A percentile compares a stretch with the other conserved stretches of the same genome.
phyloP scores from a whole-genome alignment of 2,888 invertebrate species.

The Drosophila koepferae region DNA sequence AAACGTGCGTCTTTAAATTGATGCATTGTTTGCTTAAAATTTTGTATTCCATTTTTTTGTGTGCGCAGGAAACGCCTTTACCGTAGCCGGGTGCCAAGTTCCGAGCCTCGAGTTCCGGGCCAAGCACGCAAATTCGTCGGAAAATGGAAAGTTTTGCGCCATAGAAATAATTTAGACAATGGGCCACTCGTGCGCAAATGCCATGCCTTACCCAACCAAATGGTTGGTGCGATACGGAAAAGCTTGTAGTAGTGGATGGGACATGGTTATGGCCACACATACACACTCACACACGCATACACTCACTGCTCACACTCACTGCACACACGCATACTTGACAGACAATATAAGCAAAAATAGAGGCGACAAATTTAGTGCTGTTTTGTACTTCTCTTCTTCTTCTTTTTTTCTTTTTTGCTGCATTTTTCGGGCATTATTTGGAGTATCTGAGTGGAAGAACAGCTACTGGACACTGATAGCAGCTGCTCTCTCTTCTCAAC shows the following conservation, averaged over 20 bases:
- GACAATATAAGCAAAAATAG: slow-evolving; percentile 35
- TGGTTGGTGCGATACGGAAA: slow-evolving; percentile 22
- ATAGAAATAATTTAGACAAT: slow-evolving; percentile 77
- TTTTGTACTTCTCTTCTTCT: slow-evolving; percentile 18
- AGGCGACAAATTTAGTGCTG: slow-evolving; percentile 66
- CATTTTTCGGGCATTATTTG: slow-evolving; percentile 27
- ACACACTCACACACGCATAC: slow-evolving; percentile 10
- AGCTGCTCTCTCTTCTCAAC: slow-evolving; percentile 13
- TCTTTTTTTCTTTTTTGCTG: slow-evolving; percentile 17
- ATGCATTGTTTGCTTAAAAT: slow-evolving; percentile 68
- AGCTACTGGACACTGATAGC: slow-evolving; percentile 23
- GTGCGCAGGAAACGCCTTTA: slow-evolving; percentile 25
- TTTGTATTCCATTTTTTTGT: slow-evolving; percentile 21
- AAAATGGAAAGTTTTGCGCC: slow-evolving; percentile 63
- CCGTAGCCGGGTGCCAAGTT: slow-evolving; percentile 20
- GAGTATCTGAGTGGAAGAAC: slow-evolving; percentile 23
- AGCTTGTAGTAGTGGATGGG: slow-evolving; percentile 24
- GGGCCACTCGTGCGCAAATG: slow-evolving; percentile 75
- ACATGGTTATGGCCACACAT: slow-evolving; percentile 17
- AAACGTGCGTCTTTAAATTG: slow-evolving; percentile 64
- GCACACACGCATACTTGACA: slow-evolving; percentile 11
- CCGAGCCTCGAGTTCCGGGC: slow-evolving; percentile 12
- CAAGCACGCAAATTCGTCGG: slow-evolving; percentile 55
- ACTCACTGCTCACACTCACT: background rate
- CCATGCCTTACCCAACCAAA: slow-evolving; percentile 42